Percentiles rank a stretch among this genome's conserved stretches.
Evolutionary conservation across 2,113 vertebrate genomes (phyloP).

Genomic region (Albula goreensis): DNA sequence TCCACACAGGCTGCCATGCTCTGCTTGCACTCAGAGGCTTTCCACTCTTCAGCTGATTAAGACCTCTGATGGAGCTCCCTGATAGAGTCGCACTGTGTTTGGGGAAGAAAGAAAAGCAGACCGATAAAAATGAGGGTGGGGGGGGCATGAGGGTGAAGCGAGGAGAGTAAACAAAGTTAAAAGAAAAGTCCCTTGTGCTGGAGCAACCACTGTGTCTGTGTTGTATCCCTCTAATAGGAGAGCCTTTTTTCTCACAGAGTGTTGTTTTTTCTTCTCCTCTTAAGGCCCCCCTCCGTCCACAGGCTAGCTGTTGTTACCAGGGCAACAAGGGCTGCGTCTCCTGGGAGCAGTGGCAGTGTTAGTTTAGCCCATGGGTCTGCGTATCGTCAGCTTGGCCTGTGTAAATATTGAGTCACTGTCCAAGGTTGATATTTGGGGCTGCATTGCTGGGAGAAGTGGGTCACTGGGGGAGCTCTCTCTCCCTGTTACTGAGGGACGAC

Average conservation of each 20-base stretch:
- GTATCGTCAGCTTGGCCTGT: not conserved
- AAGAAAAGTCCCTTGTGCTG: not conserved
- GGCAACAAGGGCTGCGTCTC: not conserved
- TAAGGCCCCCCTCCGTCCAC: not conserved
- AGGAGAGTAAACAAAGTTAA: not conserved
- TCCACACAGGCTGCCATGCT: not conserved
- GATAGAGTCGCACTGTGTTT: not conserved
- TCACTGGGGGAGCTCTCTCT: not conserved
- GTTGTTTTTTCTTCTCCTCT: not conserved
- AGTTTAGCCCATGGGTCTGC: not conserved
- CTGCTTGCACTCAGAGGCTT: not conserved
- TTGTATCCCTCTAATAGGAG: not conserved
- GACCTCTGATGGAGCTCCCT: not conserved
- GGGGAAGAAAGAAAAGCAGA: not conserved
- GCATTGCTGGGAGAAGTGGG: not conserved
- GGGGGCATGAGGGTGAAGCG: not conserved
- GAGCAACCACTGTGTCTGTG: not conserved
- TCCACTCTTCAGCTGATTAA: not conserved
- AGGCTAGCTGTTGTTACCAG: not conserved
- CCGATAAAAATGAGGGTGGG: not conserved
- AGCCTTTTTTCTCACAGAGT: not conserved
- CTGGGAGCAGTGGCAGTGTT: not conserved
- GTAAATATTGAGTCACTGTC: not conserved
- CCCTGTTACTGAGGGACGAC: not conserved
- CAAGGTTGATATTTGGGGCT: not conserved